These are phyloP conservation scores for Trichonephila clavipes DNA, from an alignment of 1,140 invertebrate species.

Conservation along the genomic window DNA sequence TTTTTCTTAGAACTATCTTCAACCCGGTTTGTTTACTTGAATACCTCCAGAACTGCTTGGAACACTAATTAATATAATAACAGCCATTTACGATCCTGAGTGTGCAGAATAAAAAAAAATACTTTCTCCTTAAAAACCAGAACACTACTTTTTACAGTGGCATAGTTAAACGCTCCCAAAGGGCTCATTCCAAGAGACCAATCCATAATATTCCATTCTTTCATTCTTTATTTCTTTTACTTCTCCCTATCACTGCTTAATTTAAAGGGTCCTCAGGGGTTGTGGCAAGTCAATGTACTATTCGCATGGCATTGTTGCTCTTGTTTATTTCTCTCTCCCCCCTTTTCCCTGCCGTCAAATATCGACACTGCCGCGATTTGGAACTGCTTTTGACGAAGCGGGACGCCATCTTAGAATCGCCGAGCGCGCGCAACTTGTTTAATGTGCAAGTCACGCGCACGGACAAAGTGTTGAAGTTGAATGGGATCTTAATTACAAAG, in stretches of 20 bases:
- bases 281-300: neutral
- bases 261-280: constrained; percentile 18
- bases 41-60: neutral
- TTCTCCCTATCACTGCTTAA: neutral
- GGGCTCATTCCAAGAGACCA: neutral
- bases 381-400: neutral
- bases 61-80: constrained; percentile 1
- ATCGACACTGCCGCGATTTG: neutral
- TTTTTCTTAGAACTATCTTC: neutral
- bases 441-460: constrained; percentile 37
- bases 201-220: neutral
- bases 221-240: constrained; percentile 3
- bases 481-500: constrained; percentile 44
- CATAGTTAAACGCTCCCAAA: constrained; percentile 12
- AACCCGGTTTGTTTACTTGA: neutral
- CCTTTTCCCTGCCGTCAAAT: neutral
- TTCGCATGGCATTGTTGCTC: constrained; percentile 18
- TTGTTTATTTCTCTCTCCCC: neutral
- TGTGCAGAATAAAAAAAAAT: neutral
- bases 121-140: neutral
- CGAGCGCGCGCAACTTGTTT: neutral
- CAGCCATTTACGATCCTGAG: constrained; percentile 1
- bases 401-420: neutral
- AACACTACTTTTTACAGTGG: constrained; percentile 40
- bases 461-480: constrained; percentile 39